Evolutionary conservation across 2,797 vertebrate species (phyloP), one percentile per base, ranked within the genome.

Genomic region (Sebastes paucispinis): DNA sequence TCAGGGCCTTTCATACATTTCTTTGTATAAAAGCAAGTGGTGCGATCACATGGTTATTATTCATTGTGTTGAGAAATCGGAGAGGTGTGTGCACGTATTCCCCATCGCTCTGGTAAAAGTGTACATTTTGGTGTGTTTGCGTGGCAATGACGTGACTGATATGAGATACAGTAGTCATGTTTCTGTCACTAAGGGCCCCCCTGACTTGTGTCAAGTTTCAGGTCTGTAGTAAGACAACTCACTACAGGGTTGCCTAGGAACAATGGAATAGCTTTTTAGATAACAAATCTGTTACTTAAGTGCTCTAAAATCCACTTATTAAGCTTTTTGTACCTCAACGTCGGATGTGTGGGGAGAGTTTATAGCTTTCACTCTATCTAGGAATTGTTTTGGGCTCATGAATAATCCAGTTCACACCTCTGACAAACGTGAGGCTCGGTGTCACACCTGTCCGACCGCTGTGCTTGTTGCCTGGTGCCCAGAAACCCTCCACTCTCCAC

Each of bases 321-420:
- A 18, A 20, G 1, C 10, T 16, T 27, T 71, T 54, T 54, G 11
- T 7, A 36, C 20, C 9, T 10, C 12, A 39, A 16, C 4, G 16
- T 58, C 20, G 24, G 24, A n/a, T 31, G 6, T 4, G 6, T 14
- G 25, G 7, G 18, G 4, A 20, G 10, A 24, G 10, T 76, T 66
- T 57, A 43, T 11, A 12, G 55, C 31, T 57, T 80, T 1, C 25
- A 14, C 9, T 58, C 43, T n/a, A 22, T 52, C 11, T 31, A 20
- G 13, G 16, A 66, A 69, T 73, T 66, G 64, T 62, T 81, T 57
- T 29, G 64, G 58, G 13, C 66, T 87, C 31, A 84, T 91, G 47
- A 92, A 90, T 89, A 80, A 89, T 89, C 70, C 58, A 68, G 65
- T 63, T 85, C 71, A 81, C 83, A 91, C 78, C 69, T 79, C 25